Base-by-base conservation (phyloP, 2,797 vertebrate species). In the Pteronotus mesoamericanus region DNA sequence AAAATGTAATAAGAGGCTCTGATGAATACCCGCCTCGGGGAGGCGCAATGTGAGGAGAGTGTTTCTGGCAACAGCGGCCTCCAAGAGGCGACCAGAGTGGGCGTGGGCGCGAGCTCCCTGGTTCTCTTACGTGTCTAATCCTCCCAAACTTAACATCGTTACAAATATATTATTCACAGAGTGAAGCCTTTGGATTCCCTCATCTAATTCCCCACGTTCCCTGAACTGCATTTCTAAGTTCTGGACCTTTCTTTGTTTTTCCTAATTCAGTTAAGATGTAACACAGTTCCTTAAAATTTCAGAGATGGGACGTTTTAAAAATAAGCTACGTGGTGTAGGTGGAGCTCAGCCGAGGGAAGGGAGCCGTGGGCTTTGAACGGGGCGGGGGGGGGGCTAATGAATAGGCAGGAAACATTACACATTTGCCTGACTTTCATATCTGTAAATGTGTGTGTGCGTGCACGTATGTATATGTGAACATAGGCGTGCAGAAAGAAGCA, bases 1-100 rank as follows among this genome's bases (percentile, higher is more conserved):
- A 80, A 89, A 96, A 92, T 86, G 34, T 78, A 96, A 95, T 97
- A 89, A 94, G 94, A 80, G 61, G 46, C 46, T 82, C 48, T 92
- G 84, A 94, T 92, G 89, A 95, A 95, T 93, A 79, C 66, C 78
- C 46, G 32, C 78, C 51, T 86, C 39, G 44, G 68, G 97, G 72
- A 94, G 55, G 79, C 68, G 12, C 68, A 86, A 57, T 51, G 57
- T 69, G 92, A 90, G 94, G 74, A 93, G 75, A 91, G 32, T 37
- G 39, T 68, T 86, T 84, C 88, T 75, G 90, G 82, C 42, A 89
- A 66, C 46, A 95, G 32, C 69, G 39, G 14, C 32, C 29, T 57
- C 2, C 22, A 78, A 82, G 61, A 90, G 32, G 34, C 26, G 78
- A 82, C 80, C 66, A 78, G 90, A 82, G 37, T 46, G 85, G 93